These are phyloP conservation scores for Ceriagrion tenellum DNA, from an alignment of 2,888 invertebrate genomes.

Conservation along the genomic window DNA sequence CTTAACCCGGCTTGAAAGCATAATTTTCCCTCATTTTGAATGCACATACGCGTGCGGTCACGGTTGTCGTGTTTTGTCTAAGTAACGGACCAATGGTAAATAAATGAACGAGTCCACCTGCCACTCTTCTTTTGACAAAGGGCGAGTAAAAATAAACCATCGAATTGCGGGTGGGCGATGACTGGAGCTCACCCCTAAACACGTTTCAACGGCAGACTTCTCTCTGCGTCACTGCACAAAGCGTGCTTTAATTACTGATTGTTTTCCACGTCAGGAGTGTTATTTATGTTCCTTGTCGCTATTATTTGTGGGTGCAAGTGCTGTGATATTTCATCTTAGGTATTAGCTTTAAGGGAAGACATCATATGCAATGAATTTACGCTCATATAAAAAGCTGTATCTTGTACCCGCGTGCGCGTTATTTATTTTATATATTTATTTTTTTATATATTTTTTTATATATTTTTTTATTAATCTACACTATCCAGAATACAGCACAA, in stretches of 20 bases:
- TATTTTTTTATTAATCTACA: too few species aligned
- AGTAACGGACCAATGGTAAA: background rate
- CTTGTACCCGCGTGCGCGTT: too few species aligned
- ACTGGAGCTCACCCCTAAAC: background rate
- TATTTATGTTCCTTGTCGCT: background rate
- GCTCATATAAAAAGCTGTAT: too few species aligned
- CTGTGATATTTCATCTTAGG: too few species aligned
- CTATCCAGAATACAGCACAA: too few species aligned
- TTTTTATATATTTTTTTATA: too few species aligned
- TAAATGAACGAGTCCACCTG: background rate
- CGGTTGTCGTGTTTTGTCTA: background rate
- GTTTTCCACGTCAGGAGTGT: background rate
- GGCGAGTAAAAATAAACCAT: background rate
- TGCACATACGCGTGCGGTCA: background rate
- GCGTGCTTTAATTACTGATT: background rate
- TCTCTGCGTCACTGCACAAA: background rate
- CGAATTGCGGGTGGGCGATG: background rate
- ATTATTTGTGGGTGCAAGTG: too few species aligned
- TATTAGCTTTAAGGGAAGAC: too few species aligned
- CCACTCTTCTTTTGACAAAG: background rate
- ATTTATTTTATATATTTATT: too few species aligned
- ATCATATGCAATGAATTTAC: too few species aligned
- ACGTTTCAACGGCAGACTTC: background rate
- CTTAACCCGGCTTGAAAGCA: background rate
- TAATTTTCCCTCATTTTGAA: background rate